Base-by-base conservation (phyloP, 2,113 vertebrate genomes). In the Leiothrix lutea region DNA sequence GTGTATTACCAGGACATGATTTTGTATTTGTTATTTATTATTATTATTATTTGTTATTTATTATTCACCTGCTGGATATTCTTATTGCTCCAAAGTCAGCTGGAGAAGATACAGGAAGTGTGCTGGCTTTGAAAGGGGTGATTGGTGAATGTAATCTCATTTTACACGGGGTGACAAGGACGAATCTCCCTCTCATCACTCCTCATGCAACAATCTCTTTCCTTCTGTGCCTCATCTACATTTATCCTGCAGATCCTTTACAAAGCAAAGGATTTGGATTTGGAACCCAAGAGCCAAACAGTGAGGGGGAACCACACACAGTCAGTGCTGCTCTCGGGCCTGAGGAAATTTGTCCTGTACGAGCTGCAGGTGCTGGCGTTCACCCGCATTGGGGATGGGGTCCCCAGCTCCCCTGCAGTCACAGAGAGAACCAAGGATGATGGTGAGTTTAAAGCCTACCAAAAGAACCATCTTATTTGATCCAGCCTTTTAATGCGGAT, bases 381-480 rank as follows among this genome's bases (percentile, higher is more conserved):
- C 98, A 99, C 99, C 2, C 98, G 98, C 33, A 98, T 99, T 1
- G 99, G 99, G 5, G 99, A 99, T 1, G 99, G 99, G 2, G 98
- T 98, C 5, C 98, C 98, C 96, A 99, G 99, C 97, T 90, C 56
- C 25, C 98, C 98, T 4, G 74, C 98, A 3, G 77, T 98, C 50
- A 94, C 98, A 14, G 98, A 99, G 91, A 97, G 98, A 45, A 99
- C 99, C 92, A 99, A 98, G 93, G 99, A 99, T 18, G 99, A 99
- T 12, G 99, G 99, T 99, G 95, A 24, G 98, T 90, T 18, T 3
- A 7, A 5, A 16, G 50, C 13, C 31, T 36, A 9, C 19, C 44
- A 31, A 36, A 82, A 57, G 4, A 40, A 28, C 6, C 33, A 11
- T 77, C 44, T 50, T 4, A 1, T 5, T 38, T 47, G 6, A 28